Base-by-base conservation (phyloP, 2,797 vertebrate species). In the Poeciliopsis presidionis region DNA sequence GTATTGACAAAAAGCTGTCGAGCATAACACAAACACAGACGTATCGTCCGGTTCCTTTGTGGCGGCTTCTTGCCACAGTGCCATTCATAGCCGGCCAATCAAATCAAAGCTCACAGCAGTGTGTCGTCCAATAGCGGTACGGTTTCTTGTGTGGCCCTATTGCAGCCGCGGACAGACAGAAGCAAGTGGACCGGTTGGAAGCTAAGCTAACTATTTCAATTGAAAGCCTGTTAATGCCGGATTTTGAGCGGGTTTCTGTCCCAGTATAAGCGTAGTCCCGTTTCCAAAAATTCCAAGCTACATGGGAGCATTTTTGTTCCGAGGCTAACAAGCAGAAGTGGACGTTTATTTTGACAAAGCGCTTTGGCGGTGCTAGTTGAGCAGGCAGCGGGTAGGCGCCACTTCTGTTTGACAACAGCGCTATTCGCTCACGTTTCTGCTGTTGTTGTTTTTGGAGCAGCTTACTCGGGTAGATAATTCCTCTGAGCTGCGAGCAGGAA, bases 341-440 rank as follows among this genome's bases (percentile, higher is more conserved):
- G 2, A 7, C 25, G 0, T 87, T 86, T 84, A 87, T 90, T 91
- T 67, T 3, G 22, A 39, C 41, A 77, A 88, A 87, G 7, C 80
- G 80, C 78, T 74, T 85, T 70, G 78, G 51, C 80, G 57, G 70
- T 74, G 89, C 86, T 94, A 91, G 89, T 88, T 79, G 61, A 74
- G 12, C 80, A 63, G 79, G 78, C 82, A 77, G 88, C 80, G 86
- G 85, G 70, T 53, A 82, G 88, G 93, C 92, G 93, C 91, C 88
- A 92, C 84, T 91, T 82, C 76, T 87, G 90, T 93, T 94, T 94
- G 91, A 91, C 90, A 92, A 92, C 92, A 93, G 90, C 80, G 89
- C 79, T 71, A n/a, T 79, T 90, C 81, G 12, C 81, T 91, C 92
- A 91, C 92, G 92, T 91, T 90, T 73, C 85, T 80, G 49, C 61